Conservation (phyloP, 2,113 vertebrate species). For the Ameiurus melas region DNA sequence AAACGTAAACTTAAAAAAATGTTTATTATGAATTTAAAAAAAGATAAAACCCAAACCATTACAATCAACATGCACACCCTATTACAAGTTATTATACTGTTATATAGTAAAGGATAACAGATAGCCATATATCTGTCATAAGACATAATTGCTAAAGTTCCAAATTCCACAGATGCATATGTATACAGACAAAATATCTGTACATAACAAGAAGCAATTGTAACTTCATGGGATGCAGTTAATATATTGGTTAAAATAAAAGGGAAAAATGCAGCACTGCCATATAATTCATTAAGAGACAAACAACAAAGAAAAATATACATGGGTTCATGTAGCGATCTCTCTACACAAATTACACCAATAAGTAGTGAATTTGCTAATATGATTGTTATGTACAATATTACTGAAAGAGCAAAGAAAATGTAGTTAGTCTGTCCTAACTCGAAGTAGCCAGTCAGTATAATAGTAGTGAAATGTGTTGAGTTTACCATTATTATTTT, state of each 20-base stretch:
- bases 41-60: conserved; percentile 47
- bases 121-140: conserved; percentile 61
- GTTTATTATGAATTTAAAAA: conserved; percentile 7
- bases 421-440: conserved; percentile 52
- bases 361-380: conserved; percentile 54
- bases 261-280: conserved; percentile 53
- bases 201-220: conserved; percentile 56
- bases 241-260: conserved; percentile 54
- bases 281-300: conserved; percentile 62
- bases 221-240: conserved; percentile 49
- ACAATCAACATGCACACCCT: conserved; percentile 6
- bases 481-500: conserved; percentile 47
- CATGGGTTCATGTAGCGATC: conserved; percentile 67
- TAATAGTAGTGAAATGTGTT: conserved; percentile 49
- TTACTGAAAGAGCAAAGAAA: conserved; percentile 47
- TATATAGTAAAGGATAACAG: conserved; percentile 59
- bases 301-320: conserved; percentile 65
- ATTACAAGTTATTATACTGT: conserved; percentile 48
- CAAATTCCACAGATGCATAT: conserved; percentile 52
- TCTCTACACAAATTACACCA: conserved; percentile 56
- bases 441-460: conserved; percentile 54
- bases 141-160: conserved; percentile 59
- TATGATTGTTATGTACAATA: conserved; percentile 49
- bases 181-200: conserved; percentile 65
- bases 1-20: conserved; percentile 41